Conservation (phyloP, 2,888 invertebrate species). For the Hyppa rectilinea region DNA sequence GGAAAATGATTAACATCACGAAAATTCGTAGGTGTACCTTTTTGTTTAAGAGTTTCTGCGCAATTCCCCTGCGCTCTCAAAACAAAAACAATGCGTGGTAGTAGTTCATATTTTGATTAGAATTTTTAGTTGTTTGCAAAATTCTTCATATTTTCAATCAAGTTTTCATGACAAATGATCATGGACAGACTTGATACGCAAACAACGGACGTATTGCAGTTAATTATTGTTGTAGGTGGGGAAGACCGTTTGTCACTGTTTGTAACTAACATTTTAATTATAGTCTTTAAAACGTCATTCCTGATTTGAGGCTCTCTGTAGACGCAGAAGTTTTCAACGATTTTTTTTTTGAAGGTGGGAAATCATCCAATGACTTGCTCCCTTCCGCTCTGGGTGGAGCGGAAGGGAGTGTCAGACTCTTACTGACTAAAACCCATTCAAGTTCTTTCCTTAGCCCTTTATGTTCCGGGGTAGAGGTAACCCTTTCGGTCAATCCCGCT, state of each 20-base stretch:
- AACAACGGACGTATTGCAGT: constrained; percentile 14
- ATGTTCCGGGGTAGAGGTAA: no score
- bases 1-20: neutral
- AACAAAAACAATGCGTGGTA: constrained; percentile 16
- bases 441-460: no score
- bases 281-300: neutral
- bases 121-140: constrained; percentile 1
- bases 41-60: neutral
- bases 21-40: neutral
- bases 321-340: no score
- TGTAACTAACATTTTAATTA: constrained; percentile 24
- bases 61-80: neutral
- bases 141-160: neutral
- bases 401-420: no score
- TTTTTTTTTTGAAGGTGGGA: no score
- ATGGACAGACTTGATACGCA: constrained; percentile 3
- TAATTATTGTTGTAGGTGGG: constrained; percentile 15
- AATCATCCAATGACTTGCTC: no score
- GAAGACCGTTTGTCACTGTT: constrained; percentile 19
- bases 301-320: no score
- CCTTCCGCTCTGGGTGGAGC: no score
- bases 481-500: no score
- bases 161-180: neutral
- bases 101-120: neutral
- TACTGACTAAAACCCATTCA: no score